These are phyloP conservation scores for Hirtodrosophila cameraria DNA, from an alignment of 2,888 invertebrate genomes.

Conservation along the genomic window DNA sequence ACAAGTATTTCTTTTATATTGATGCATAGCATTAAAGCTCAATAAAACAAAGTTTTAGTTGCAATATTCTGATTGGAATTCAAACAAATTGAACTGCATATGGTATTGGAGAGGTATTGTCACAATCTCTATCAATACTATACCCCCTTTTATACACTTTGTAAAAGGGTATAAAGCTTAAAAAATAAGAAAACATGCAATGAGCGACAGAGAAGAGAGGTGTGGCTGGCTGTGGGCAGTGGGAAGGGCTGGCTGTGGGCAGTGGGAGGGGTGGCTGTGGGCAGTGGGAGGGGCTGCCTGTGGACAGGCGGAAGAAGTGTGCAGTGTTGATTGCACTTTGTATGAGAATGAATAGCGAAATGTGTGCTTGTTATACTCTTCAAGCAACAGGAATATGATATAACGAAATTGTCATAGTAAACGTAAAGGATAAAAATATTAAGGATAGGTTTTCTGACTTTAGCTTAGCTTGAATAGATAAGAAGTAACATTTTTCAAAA, in stretches of 20 bases:
- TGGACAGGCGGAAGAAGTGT: slow-evolving; percentile 11
- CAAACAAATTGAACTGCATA: too few relatives aligned
- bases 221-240: not conserved
- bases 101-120: too few relatives aligned
- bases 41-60: too few relatives aligned
- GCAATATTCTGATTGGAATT: too few relatives aligned
- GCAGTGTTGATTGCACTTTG: slow-evolving; percentile 67
- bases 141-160: too few relatives aligned
- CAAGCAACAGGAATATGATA: slow-evolving; percentile 11
- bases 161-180: not conserved
- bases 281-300: not conserved
- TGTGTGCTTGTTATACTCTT: slow-evolving; percentile 44
- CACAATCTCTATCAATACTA: too few relatives aligned
- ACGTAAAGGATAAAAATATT: too few relatives aligned
- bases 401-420: slow-evolving; percentile 17
- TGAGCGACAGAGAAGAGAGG: slow-evolving; percentile 8
- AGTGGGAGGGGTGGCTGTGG: not conserved
- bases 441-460: too few relatives aligned
- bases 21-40: too few relatives aligned
- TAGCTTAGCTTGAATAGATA: too few relatives aligned
- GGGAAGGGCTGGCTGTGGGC: not conserved
- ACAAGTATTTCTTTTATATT: too few relatives aligned
- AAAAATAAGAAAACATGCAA: slow-evolving; percentile 14
- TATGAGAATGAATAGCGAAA: slow-evolving; percentile 51
- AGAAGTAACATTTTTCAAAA: too few relatives aligned